phyloP scores from a whole-genome alignment of 1,140 invertebrate genomes.

The Halesus radiatus region DNA sequence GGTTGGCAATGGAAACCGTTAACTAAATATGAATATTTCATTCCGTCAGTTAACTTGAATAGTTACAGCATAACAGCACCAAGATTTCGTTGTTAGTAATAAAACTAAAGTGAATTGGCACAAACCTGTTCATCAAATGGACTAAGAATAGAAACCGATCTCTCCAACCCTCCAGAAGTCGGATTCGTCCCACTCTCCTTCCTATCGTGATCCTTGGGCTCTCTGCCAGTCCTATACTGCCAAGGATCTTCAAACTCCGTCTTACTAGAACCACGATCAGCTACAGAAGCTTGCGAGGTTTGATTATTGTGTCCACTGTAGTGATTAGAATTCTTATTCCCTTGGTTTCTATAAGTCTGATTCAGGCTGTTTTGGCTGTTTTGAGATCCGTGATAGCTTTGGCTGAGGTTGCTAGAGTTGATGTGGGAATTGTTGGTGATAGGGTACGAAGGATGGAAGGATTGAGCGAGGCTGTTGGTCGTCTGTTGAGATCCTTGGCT shows the following conservation, averaged over 20 bases:
- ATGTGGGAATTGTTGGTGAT: constrained; percentile 59
- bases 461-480: constrained; percentile 58
- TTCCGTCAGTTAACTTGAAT: no score
- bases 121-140: constrained; percentile 86
- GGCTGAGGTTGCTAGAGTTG: constrained; percentile 60
- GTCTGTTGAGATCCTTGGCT: constrained; percentile 57
- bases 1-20: no score
- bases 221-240: constrained; percentile 41
- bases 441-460: constrained; percentile 56
- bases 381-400: constrained; percentile 60
- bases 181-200: constrained; percentile 53
- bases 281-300: constrained; percentile 62
- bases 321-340: neutral
- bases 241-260: constrained; percentile 62
- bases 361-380: constrained; percentile 63
- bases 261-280: constrained; percentile 62
- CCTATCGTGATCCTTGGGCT: constrained; percentile 16
- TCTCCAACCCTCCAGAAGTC: constrained; percentile 68
- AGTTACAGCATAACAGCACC: no score
- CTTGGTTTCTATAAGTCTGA: constrained; percentile 27
- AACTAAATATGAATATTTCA: no score
- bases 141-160: constrained; percentile 82
- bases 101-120: neutral
- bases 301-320: constrained; percentile 60
- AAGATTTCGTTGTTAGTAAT: no score